These are phyloP conservation scores for Caranx ignobilis DNA, from an alignment of 2,113 vertebrate species.

Conservation along the genomic window DNA sequence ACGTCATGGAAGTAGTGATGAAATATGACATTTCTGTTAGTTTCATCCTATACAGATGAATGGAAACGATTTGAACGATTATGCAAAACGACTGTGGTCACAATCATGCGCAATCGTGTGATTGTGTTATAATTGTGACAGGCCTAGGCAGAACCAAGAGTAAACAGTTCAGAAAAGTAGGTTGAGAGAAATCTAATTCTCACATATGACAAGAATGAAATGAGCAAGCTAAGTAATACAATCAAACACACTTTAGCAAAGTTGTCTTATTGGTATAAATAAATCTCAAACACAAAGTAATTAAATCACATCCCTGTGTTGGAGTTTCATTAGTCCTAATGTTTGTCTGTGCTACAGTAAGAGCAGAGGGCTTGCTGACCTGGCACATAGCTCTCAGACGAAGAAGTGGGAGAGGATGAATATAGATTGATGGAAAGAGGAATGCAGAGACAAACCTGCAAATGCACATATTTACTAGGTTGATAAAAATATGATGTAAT, in stretches of 20 bases:
- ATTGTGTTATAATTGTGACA: too few species aligned
- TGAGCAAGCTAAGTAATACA: constrained; percentile 7
- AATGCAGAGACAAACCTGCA: constrained; percentile 1
- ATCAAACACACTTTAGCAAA: background rate
- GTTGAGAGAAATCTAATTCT: constrained; percentile 11
- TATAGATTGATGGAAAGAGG: constrained; percentile 21
- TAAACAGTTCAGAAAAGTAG: constrained; percentile 31
- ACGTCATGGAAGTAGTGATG: too few species aligned
- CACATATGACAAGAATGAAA: constrained; percentile 11
- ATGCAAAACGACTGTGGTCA: too few species aligned
- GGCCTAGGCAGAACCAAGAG: constrained; percentile 1
- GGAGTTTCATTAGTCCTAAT: constrained; percentile 16
- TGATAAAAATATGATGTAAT: too few species aligned
- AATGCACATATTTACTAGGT: background rate
- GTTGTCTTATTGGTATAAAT: constrained; percentile 5
- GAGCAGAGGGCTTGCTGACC: constrained; percentile 31
- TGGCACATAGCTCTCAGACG: constrained; percentile 23
- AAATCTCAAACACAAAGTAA: constrained; percentile 6
- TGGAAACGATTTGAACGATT: too few species aligned
- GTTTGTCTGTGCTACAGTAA: constrained; percentile 39
- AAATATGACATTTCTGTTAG: too few species aligned
- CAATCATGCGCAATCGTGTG: too few species aligned
- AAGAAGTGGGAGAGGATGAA: constrained; percentile 17
- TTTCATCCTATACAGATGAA: too few species aligned
- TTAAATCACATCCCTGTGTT: constrained; percentile 1